These are phyloP conservation scores for Aurelia aurita DNA, from an alignment of 30 jellyfish, hydroid and myxozoan genomes.

Conservation along the genomic window DNA sequence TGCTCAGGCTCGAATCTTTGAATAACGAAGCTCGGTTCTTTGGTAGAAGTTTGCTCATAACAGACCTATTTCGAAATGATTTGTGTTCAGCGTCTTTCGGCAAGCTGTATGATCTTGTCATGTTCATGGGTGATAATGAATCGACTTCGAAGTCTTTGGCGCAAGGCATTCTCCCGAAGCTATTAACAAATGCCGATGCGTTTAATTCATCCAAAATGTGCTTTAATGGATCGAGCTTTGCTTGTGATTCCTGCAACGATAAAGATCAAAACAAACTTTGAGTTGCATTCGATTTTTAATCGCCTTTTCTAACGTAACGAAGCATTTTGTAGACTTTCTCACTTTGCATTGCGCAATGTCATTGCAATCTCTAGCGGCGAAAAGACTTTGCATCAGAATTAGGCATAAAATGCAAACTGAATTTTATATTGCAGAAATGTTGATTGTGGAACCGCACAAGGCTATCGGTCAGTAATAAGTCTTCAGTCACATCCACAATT, in stretches of 20 bases:
- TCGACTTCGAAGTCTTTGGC: slow-evolving; percentile 11
- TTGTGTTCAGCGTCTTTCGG: slow-evolving; percentile 49
- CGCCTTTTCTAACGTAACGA: too few relatives aligned
- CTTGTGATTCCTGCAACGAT: slow-evolving; percentile 43
- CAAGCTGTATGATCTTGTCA: slow-evolving; percentile 49
- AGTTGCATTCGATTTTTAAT: too few relatives aligned
- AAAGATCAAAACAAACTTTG: too few relatives aligned
- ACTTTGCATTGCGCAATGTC: too few relatives aligned
- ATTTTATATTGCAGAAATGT: too few relatives aligned
- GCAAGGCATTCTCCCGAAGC: neutral
- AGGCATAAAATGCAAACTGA: too few relatives aligned
- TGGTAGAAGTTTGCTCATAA: neutral
- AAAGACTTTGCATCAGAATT: too few relatives aligned
- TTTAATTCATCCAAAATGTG: slow-evolving; percentile 42
- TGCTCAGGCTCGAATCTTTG: slow-evolving; percentile 69
- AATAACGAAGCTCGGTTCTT: neutral
- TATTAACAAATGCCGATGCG: neutral
- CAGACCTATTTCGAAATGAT: slow-evolving; percentile 3
- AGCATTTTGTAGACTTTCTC: too few relatives aligned
- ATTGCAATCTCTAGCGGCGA: too few relatives aligned
- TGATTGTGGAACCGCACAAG: too few relatives aligned
- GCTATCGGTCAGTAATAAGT: too few relatives aligned
- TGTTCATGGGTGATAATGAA: slow-evolving; percentile 16
- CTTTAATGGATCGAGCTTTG: slow-evolving; percentile 36
- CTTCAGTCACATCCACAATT: too few relatives aligned